Evolutionary conservation across 2,888 invertebrate genomes (phyloP), one percentile per base, ranked within the genome.

Genomic region (Icerya purchasi): DNA sequence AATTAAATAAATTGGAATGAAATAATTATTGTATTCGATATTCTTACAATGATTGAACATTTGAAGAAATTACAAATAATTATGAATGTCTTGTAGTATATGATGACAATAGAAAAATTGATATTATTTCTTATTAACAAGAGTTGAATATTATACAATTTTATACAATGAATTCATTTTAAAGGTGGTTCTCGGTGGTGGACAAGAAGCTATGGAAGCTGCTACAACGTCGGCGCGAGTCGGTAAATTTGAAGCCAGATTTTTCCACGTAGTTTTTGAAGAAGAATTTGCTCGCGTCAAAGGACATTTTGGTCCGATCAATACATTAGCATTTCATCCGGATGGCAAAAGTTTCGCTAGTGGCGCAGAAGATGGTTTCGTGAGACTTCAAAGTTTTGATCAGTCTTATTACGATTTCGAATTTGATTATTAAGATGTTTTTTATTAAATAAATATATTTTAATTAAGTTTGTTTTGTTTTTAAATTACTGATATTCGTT

Each of bases 121-220:
- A n/a, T n/a, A n/a, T n/a, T n/a, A n/a, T n/a, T n/a, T n/a, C n/a
- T n/a, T n/a, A n/a, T n/a, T n/a, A n/a, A n/a, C n/a, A n/a, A n/a
- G n/a, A n/a, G n/a, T n/a, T n/a, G n/a, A n/a, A n/a, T n/a, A n/a
- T n/a, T n/a, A n/a, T n/a, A n/a, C n/a, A n/a, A n/a, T n/a, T n/a
- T n/a, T n/a, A n/a, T n/a, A n/a, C n/a, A n/a, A n/a, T n/a, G n/a
- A n/a, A n/a, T n/a, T n/a, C n/a, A n/a, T n/a, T n/a, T n/a, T n/a
- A 1, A 65, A 80, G 80, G 79, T 97, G 3, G 88, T 94, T 1
- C 76, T 99, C 53, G 98, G 98, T 62, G 98, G 98, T 72, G 98
- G 98, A 67, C 98, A 99, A 75, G 98, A 99, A 72, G 98, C 98
- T 61, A 96, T 96, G 90, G 93, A 93, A 69, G 97, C 97, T 61